Conservation (phyloP, 2,888 invertebrate species). For the Lepidocyrtinus sp. region DNA sequence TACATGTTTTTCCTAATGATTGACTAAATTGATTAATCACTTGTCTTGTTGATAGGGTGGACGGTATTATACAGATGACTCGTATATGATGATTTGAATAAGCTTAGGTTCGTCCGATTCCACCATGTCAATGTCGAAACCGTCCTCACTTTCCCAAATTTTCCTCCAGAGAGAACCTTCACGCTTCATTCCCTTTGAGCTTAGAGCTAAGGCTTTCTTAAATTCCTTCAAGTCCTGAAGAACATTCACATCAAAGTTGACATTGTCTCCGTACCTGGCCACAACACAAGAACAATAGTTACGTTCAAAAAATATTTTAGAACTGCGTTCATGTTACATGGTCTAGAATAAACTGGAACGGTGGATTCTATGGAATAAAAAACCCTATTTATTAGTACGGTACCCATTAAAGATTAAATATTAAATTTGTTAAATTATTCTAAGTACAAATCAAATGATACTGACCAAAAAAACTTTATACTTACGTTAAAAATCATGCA, state of each 20-base stretch:
- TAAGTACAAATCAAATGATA: no score
- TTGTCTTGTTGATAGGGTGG: constrained; percentile 15
- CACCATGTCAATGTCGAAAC: constrained; percentile 75
- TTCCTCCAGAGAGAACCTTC: constrained; percentile 70
- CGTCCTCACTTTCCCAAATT: constrained; percentile 70
- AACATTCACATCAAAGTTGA: constrained; percentile 71
- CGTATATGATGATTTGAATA: constrained; percentile 89
- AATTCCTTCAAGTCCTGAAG: constrained; percentile 70
- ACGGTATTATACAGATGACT: constrained; percentile 82
- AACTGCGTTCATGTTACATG: no score
- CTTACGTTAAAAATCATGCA: no score
- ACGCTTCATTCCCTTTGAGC: constrained; percentile 65
- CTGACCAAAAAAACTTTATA: no score
- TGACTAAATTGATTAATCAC: not conserved
- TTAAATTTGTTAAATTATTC: no score
- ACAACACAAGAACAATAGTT: no score
- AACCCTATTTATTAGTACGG: no score
- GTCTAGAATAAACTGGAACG: no score
- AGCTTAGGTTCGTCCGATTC: constrained; percentile 76
- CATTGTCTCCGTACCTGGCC: constrained; percentile 71
- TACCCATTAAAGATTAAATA: no score
- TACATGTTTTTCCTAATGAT: no score
- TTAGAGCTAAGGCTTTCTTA: constrained; percentile 69
- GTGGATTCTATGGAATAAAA: no score
- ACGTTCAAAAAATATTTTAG: no score